phyloP scores from a whole-genome alignment of 2,113 vertebrate genomes.

The Gracilinanus agilis region DNA sequence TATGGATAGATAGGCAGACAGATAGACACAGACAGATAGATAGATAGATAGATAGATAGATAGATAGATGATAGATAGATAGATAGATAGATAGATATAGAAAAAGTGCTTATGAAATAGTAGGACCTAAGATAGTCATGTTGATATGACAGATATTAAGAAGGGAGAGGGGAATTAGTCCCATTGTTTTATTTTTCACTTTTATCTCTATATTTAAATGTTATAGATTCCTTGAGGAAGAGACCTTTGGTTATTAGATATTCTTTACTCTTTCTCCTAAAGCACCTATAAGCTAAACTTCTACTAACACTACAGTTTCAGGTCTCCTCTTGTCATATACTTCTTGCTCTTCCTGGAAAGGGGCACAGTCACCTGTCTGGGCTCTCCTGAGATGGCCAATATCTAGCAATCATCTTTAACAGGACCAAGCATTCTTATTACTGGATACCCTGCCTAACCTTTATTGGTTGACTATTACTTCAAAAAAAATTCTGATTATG shows the following conservation, averaged over 20 bases:
- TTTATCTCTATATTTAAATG: neutral
- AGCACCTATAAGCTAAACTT: neutral
- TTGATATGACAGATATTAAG: neutral
- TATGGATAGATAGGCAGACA: no score
- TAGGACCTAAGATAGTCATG: neutral
- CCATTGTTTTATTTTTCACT: neutral
- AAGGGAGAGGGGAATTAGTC: neutral
- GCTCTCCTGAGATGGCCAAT: neutral
- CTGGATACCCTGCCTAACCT: slow-evolving; percentile 20
- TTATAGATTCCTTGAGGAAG: neutral
- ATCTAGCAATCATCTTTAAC: slow-evolving; percentile 4
- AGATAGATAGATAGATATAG: neutral
- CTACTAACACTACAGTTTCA: neutral
- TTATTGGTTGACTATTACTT: neutral
- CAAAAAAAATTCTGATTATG: slow-evolving; percentile 38
- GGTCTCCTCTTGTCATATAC: neutral
- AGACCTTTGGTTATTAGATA: neutral
- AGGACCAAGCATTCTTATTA: slow-evolving; percentile 8
- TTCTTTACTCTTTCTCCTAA: neutral
- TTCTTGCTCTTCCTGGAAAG: neutral
- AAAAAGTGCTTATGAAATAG: neutral
- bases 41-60: no score
- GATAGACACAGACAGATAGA: no score
- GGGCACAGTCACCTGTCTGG: neutral
- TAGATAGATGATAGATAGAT: neutral